Percentiles rank a stretch among this genome's conserved stretches.
Evolutionary conservation across 2,888 invertebrate genomes (phyloP).

Genomic region (Escarpia spicata): DNA sequence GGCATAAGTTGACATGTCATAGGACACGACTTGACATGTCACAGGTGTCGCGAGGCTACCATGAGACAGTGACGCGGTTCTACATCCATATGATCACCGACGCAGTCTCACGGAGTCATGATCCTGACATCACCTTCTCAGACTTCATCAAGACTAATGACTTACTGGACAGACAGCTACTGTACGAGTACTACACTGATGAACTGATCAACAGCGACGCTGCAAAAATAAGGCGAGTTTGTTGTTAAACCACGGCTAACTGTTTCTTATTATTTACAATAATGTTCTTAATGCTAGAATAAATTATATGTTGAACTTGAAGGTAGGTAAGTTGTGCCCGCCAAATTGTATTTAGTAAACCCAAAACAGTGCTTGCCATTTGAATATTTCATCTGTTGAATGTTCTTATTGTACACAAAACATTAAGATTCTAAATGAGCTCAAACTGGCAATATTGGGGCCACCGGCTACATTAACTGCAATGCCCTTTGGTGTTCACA

Average conservation of each 20-base stretch:
- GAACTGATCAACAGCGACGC: conserved; percentile 30
- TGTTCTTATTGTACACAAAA: too few species aligned
- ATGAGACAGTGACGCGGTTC: conserved; percentile 62
- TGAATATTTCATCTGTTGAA: too few species aligned
- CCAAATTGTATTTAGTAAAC: too few species aligned
- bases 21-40: not conserved
- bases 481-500: too few species aligned
- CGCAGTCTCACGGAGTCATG: conserved; percentile 45
- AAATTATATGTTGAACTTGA: too few species aligned
- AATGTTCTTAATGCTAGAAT: too few species aligned
- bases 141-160: conserved; percentile 47
- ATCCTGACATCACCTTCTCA: conserved; percentile 49
- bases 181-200: conserved; percentile 39
- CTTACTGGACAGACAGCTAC: conserved; percentile 33
- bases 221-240: not conserved
- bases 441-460: too few species aligned
- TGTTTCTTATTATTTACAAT: too few species aligned
- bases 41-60: conserved; percentile 52
- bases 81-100: conserved; percentile 57
- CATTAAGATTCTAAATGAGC: too few species aligned
- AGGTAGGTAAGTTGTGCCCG: too few species aligned
- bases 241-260: not conserved
- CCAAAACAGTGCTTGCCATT: too few species aligned
- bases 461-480: too few species aligned
- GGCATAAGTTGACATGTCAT: not conserved